phyloP scores from a whole-genome alignment of 2,797 vertebrate genomes.

The Argya squamiceps region DNA sequence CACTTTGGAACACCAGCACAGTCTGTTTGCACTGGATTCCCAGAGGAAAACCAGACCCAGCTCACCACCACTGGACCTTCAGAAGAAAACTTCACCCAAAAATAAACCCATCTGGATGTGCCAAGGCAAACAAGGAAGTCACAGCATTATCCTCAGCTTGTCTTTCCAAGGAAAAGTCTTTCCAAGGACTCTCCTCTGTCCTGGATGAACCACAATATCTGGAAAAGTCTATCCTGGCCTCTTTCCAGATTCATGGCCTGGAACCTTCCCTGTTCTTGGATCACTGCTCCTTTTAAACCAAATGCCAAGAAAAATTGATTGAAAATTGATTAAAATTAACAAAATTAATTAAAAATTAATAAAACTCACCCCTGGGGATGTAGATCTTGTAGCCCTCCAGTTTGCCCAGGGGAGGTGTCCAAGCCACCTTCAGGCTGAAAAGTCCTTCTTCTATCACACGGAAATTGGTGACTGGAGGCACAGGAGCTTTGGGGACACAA shows the following conservation, averaged over 20 bases:
- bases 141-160: background rate
- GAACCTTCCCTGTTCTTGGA: background rate
- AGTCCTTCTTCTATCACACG: slow-evolving; percentile 86
- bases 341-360: background rate
- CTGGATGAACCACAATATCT: background rate
- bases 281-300: background rate
- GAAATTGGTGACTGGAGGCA: slow-evolving; percentile 87
- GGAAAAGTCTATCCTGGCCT: background rate
- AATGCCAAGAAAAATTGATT: fast-evolving
- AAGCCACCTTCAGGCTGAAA: slow-evolving; percentile 84
- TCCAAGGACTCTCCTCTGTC: background rate
- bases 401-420: slow-evolving; percentile 82
- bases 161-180: background rate
- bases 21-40: too few relatives aligned
- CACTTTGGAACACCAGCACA: too few relatives aligned
- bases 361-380: slow-evolving; percentile 82
- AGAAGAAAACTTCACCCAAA: too few relatives aligned
- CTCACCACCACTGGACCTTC: too few relatives aligned
- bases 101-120: background rate
- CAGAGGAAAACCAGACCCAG: too few relatives aligned
- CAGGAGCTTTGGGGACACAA: slow-evolving; percentile 70
- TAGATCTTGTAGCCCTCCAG: slow-evolving; percentile 85
- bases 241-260: background rate
- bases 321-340: fast-evolving
- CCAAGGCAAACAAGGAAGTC: background rate